Evolutionary conservation across 1,140 invertebrate genomes (phyloP).

Genomic region (Drosophila repletoides): DNA sequence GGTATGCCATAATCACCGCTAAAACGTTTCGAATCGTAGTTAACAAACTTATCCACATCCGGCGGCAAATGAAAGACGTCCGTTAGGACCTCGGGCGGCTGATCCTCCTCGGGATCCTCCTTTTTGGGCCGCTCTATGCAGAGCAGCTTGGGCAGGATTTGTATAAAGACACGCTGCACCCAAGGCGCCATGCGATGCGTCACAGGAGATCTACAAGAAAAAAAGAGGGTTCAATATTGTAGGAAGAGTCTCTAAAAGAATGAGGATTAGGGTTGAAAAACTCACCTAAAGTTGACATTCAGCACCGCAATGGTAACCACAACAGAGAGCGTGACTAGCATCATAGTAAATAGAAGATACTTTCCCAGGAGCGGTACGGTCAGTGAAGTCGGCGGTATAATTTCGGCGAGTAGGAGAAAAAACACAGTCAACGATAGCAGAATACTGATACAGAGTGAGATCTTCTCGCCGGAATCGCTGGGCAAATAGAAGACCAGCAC

Average conservation of each 20-base stretch:
- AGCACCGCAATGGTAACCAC: conserved; percentile 98
- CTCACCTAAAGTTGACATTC: conserved; percentile 97
- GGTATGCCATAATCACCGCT: conserved; percentile 89
- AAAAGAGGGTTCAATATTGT: no score
- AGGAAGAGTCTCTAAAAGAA: no score
- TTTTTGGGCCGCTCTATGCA: conserved; percentile 92
- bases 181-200: conserved; percentile 97
- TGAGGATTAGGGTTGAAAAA: no score
- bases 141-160: conserved; percentile 92
- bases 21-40: conserved; percentile 86
- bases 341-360: conserved; percentile 99
- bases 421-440: conserved; percentile 99
- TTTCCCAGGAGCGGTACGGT: conserved; percentile 98
- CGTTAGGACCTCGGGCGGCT: conserved; percentile 87
- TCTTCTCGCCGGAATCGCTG: conserved; percentile 98
- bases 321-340: conserved; percentile 98
- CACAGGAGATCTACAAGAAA: conserved; percentile 88
- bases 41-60: conserved; percentile 87
- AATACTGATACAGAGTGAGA: conserved; percentile 99
- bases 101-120: conserved; percentile 87
- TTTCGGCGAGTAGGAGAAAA: conserved; percentile 98
- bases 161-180: conserved; percentile 94
- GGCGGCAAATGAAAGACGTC: conserved; percentile 88
- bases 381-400: conserved; percentile 99
- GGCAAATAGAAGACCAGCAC: conserved; percentile 99